phyloP scores from a whole-genome alignment of 2,888 invertebrate genomes.

The Myopa tessellatipennis region DNA sequence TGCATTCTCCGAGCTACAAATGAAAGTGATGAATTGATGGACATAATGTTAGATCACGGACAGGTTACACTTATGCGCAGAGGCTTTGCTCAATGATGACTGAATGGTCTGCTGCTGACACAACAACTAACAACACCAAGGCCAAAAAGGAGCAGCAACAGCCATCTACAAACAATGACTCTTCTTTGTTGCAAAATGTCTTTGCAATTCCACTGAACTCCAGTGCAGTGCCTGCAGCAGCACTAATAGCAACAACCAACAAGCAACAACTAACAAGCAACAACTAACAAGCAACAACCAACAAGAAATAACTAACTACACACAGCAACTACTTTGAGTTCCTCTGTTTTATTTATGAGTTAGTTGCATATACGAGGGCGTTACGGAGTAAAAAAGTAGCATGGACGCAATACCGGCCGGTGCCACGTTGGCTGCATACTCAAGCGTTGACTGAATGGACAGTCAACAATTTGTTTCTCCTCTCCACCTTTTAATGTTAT shows the following conservation, averaged over 20 bases:
- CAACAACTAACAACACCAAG: too few species aligned
- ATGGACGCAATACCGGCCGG: not conserved
- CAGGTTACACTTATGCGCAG: not conserved
- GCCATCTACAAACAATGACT: not conserved
- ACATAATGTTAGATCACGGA: not conserved
- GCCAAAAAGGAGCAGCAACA: not conserved
- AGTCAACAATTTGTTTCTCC: not conserved
- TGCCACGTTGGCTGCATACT: not conserved
- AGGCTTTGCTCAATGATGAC: not conserved
- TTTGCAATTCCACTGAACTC: not conserved
- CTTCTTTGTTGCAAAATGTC: not conserved
- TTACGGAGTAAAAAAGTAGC: conserved; percentile 22
- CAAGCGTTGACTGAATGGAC: not conserved
- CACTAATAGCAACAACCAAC: not conserved
- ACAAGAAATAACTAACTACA: not conserved
- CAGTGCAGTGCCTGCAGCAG: not conserved
- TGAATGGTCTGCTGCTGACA: not conserved
- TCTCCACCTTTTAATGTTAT: not conserved
- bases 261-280: not conserved
- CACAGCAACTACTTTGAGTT: conserved; percentile 5
- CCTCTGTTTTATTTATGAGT: conserved; percentile 41
- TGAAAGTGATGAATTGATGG: conserved; percentile 45
- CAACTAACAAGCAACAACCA: not conserved
- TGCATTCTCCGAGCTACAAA: conserved; percentile 38
- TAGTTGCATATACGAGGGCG: conserved; percentile 34